phyloP scores from a whole-genome alignment of 2,113 vertebrate species.

The Pseudopodoces humilis region DNA sequence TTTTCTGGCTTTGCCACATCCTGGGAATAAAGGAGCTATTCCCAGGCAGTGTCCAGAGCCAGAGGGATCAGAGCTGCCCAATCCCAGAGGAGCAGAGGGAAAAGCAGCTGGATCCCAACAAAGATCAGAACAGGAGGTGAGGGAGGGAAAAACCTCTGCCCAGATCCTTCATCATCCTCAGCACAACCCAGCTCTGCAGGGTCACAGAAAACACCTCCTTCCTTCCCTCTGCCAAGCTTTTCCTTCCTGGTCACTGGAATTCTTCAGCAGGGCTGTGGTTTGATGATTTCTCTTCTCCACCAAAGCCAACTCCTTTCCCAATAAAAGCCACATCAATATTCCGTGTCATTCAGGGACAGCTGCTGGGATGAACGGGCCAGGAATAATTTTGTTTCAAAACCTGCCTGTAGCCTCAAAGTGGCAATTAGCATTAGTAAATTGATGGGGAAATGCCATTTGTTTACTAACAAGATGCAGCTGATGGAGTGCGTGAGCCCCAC shows the following conservation, averaged over 20 bases:
- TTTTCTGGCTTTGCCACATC: background rate
- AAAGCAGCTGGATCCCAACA: background rate
- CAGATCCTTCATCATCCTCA: background rate
- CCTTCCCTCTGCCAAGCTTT: background rate
- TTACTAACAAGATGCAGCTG: conserved; percentile 57
- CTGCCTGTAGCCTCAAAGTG: conserved; percentile 25
- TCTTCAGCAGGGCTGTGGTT: background rate
- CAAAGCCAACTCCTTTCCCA: background rate
- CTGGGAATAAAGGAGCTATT: background rate
- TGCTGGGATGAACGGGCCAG: background rate
- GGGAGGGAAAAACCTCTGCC: background rate
- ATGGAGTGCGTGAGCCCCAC: background rate
- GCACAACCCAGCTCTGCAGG: background rate
- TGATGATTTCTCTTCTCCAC: background rate
- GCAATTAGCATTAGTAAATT: conserved; percentile 58
- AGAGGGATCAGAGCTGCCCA: background rate
- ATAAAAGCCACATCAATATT: background rate
- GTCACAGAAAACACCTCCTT: background rate
- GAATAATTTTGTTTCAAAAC: conserved; percentile 31
- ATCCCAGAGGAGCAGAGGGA: background rate
- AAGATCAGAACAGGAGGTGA: background rate
- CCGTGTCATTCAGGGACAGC: conserved; percentile 36
- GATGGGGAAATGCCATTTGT: conserved; percentile 39
- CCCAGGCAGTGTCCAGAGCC: background rate
- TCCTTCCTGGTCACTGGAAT: background rate